phyloP scores from a whole-genome alignment of 2,797 vertebrate genomes.

The Sebastes nivosus region DNA sequence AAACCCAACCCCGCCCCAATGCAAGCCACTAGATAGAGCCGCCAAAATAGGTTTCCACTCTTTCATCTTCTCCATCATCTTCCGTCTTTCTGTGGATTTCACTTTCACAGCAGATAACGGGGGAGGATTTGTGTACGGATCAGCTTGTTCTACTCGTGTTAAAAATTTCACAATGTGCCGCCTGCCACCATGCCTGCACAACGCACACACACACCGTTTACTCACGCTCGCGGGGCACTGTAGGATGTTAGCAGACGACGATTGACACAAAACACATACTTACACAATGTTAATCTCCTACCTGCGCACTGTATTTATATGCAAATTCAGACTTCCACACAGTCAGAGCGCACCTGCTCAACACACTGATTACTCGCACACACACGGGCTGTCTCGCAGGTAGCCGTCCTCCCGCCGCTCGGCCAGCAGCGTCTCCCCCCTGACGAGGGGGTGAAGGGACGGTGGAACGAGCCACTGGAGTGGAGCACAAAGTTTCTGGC shows the following conservation, averaged over 20 bases:
- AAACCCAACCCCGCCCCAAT: neutral
- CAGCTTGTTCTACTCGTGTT: conserved; percentile 36
- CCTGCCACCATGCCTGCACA: conserved; percentile 17
- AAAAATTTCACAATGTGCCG: conserved; percentile 27
- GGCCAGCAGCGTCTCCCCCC: conserved; percentile 6
- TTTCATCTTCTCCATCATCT: conserved; percentile 40
- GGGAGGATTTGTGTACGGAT: conserved; percentile 33
- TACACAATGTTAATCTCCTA: conserved; percentile 25
- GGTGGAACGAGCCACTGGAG: conserved; percentile 49
- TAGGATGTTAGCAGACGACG: neutral
- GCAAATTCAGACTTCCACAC: conserved; percentile 22
- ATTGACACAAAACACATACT: conserved; percentile 25
- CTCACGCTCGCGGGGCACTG: neutral
- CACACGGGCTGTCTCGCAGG: neutral
- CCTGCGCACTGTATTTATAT: conserved; percentile 28
- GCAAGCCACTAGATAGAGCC: neutral
- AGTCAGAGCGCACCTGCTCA: neutral
- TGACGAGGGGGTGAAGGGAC: neutral
- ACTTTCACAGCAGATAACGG: conserved; percentile 35
- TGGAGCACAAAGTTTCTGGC: conserved; percentile 67
- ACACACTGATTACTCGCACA: neutral
- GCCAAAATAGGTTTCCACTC: conserved; percentile 23
- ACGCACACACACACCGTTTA: neutral
- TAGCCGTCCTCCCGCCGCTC: neutral
- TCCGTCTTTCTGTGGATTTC: conserved; percentile 31